These are phyloP conservation scores for Plectus sambesii DNA, from an alignment of 1,140 invertebrate genomes.

Conservation along the genomic window DNA sequence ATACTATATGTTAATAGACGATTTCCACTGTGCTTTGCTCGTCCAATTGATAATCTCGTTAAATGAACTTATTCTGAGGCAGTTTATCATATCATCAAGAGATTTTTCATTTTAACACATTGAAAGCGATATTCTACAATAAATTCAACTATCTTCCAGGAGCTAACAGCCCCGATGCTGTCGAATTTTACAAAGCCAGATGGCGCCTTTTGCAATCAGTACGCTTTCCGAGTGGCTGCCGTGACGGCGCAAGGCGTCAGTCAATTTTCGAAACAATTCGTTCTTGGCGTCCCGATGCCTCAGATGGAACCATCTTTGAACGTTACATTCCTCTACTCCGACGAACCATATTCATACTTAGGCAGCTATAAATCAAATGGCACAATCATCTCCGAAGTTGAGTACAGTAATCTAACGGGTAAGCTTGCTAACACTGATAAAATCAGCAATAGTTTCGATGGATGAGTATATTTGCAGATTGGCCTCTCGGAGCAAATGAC, in stretches of 20 bases:
- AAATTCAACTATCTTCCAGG: background rate
- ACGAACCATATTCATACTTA: conserved; percentile 21
- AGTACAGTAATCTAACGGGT: conserved; percentile 13
- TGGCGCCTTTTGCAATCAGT: conserved; percentile 4
- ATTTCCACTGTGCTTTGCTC: no score
- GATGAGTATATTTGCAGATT: conserved; percentile 23
- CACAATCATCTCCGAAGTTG: conserved; percentile 13
- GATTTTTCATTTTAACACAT: no score
- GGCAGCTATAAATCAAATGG: conserved; percentile 17
- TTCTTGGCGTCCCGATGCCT: conserved; percentile 1
- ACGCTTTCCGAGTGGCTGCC: conserved; percentile 1
- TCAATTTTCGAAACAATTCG: conserved; percentile 2
- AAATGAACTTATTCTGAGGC: no score
- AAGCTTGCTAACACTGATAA: no score
- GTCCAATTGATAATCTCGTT: no score
- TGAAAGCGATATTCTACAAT: no score
- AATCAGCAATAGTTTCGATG: no score
- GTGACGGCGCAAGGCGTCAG: conserved; percentile 1
- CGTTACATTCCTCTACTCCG: conserved; percentile 3
- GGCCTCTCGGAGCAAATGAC: conserved; percentile 31
- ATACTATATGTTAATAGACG: no score
- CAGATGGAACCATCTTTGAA: conserved; percentile 6
- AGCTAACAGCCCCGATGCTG: background rate
- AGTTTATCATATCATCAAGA: no score
- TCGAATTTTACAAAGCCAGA: conserved; percentile 7